phyloP scores from a whole-genome alignment of 1,140 invertebrate species.

The Heliothis subflexa region DNA sequence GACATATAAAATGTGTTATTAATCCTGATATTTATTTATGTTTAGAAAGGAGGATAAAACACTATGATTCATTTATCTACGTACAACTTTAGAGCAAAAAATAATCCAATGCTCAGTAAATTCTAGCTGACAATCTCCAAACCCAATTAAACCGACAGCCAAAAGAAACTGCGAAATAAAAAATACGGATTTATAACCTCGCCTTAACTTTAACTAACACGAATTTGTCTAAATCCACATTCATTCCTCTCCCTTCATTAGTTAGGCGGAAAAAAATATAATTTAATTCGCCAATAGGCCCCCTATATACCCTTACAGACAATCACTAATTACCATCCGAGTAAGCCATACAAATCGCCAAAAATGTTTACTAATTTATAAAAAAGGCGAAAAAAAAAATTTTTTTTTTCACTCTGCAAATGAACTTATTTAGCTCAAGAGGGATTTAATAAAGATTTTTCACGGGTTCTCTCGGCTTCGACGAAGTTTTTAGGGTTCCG shows the following conservation, averaged over 20 bases:
- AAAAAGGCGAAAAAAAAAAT: slow-evolving; percentile 63
- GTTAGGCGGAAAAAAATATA: slow-evolving; percentile 68
- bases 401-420: slow-evolving; percentile 71
- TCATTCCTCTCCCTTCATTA: slow-evolving; percentile 70
- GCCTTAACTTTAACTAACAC: slow-evolving; percentile 51
- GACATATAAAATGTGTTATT: too few species aligned
- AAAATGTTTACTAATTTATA: slow-evolving; percentile 83
- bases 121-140: not conserved
- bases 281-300: slow-evolving; percentile 70
- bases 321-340: slow-evolving; percentile 81
- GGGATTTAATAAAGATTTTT: slow-evolving; percentile 85
- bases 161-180: slow-evolving; percentile 35
- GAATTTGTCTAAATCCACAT: slow-evolving; percentile 53
- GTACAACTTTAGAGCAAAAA: too few species aligned
- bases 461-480: slow-evolving; percentile 69
- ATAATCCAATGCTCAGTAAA: not conserved
- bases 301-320: slow-evolving; percentile 61
- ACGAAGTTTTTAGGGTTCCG: slow-evolving; percentile 68
- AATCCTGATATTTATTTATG: too few species aligned
- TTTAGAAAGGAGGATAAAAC: too few species aligned
- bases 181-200: slow-evolving; percentile 43
- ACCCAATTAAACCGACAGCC: slow-evolving; percentile 36
- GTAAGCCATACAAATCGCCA: slow-evolving; percentile 83
- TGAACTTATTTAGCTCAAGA: slow-evolving; percentile 82
- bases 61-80: too few species aligned